Conservation (phyloP, 2,888 invertebrate species). For the Eupithecia pulchellata region DNA sequence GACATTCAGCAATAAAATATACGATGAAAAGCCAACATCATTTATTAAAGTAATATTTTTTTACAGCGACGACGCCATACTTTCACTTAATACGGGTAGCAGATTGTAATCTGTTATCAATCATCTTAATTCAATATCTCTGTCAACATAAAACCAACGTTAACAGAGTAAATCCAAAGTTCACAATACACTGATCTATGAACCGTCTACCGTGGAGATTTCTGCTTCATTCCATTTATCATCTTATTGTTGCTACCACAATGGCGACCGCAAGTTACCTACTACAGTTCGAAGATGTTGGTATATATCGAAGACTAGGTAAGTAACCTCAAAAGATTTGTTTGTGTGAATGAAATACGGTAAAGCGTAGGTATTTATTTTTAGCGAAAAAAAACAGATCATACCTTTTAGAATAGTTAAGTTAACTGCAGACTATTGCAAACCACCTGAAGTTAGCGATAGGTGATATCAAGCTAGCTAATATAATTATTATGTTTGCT, state of each 20-base stretch:
- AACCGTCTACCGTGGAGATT: background rate
- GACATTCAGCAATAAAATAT: background rate
- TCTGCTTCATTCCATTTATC: slow-evolving; percentile 56
- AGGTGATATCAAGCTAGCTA: too few species aligned
- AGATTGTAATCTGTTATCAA: slow-evolving; percentile 36
- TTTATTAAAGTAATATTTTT: too few species aligned
- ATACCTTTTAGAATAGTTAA: too few species aligned
- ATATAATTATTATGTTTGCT: too few species aligned
- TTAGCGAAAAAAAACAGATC: too few species aligned
- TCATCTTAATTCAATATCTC: slow-evolving; percentile 33
- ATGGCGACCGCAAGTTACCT: slow-evolving; percentile 43
- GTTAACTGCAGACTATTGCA: too few species aligned
- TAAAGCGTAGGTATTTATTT: too few species aligned
- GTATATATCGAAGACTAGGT: background rate
- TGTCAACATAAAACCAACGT: slow-evolving; percentile 19
- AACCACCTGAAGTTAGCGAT: too few species aligned
- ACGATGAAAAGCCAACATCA: too few species aligned
- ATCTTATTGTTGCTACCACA: slow-evolving; percentile 58
- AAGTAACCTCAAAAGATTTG: too few species aligned
- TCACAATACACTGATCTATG: slow-evolving; percentile 43
- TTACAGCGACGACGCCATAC: background rate
- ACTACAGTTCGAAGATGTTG: slow-evolving; percentile 25
- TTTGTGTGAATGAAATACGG: too few species aligned
- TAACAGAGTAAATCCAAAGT: slow-evolving; percentile 21
- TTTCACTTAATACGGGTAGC: background rate